Conservation (phyloP, 2,888 invertebrate genomes). For the Dione juno region DNA sequence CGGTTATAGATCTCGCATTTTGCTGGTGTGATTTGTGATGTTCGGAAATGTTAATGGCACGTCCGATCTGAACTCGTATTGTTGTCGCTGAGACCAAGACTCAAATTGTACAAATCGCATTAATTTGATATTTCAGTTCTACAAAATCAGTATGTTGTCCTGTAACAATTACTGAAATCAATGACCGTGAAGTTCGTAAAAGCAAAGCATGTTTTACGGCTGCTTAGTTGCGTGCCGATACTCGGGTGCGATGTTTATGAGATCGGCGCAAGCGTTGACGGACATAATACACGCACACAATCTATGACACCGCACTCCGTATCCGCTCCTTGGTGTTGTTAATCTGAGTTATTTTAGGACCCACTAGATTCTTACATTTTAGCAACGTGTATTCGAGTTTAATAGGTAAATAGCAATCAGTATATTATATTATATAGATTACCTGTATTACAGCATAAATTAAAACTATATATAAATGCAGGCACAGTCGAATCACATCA, state of each 20-base stretch:
- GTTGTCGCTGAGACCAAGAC: constrained; percentile 8
- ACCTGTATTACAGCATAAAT: background rate
- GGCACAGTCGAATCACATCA: constrained; percentile 45
- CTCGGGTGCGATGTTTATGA: constrained; percentile 69
- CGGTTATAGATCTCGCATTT: constrained; percentile 82
- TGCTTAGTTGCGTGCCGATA: constrained; percentile 33
- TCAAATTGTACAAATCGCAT: background rate
- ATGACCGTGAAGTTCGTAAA: constrained; percentile 60
- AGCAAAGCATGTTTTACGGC: constrained; percentile 65
- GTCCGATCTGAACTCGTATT: constrained; percentile 54
- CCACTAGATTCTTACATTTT: constrained; percentile 35
- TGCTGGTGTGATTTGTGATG: constrained; percentile 83
- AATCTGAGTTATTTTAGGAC: constrained; percentile 65
- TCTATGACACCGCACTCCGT: constrained; percentile 74
- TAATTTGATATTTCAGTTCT: background rate
- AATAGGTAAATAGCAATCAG: background rate
- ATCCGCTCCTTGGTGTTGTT: constrained; percentile 54
- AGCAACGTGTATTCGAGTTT: background rate
- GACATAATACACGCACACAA: constrained; percentile 70
- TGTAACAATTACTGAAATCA: constrained; percentile 30
- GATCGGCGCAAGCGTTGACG: constrained; percentile 66
- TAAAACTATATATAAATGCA: constrained; percentile 38
- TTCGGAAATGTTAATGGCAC: constrained; percentile 80
- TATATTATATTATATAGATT: background rate
- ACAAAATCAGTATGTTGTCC: background rate